Percentiles rank a stretch among this genome's conserved stretches.
Conservation (phyloP, 2,797 vertebrate genomes). For the Xenops minutus region DNA sequence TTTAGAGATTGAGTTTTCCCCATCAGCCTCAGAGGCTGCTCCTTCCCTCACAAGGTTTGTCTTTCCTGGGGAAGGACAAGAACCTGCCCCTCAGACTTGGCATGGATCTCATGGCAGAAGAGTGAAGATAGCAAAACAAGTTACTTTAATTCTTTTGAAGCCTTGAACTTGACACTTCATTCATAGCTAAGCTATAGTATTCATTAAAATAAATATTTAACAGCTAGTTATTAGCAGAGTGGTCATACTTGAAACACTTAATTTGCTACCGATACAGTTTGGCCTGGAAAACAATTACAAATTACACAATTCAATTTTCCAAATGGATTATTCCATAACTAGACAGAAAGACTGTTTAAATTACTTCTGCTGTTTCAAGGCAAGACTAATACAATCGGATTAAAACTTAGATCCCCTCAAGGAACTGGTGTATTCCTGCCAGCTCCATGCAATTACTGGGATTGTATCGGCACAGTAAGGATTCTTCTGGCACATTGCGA, state of each 20-base stretch:
- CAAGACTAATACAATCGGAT: slow-evolving; percentile 50
- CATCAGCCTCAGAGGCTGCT: not conserved
- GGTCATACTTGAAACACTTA: slow-evolving; percentile 50
- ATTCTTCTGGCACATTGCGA: not conserved
- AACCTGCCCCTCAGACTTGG: not conserved
- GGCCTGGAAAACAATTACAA: slow-evolving; percentile 67
- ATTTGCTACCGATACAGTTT: slow-evolving; percentile 18
- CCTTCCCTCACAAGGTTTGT: not conserved
- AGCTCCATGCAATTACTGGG: not conserved
- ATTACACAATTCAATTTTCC: slow-evolving; percentile 69
- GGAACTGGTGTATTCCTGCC: slow-evolving; percentile 1
- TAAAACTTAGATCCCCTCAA: slow-evolving; percentile 9
- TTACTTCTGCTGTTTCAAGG: slow-evolving; percentile 51
- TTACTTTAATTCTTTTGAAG: not conserved
- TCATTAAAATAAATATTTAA: slow-evolving; percentile 47
- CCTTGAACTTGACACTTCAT: not conserved
- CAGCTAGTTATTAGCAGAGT: slow-evolving; percentile 35
- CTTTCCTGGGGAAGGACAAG: not conserved
- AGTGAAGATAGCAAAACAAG: not conserved
- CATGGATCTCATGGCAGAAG: not conserved
- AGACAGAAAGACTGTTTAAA: slow-evolving; percentile 41
- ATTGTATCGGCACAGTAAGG: not conserved
- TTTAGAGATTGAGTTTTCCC: not conserved
- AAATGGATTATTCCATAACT: slow-evolving; percentile 66
- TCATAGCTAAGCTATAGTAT: not conserved